phyloP scores from a whole-genome alignment of 64 coral and sea anemone genomes.

The Pocillopora damicornis region DNA sequence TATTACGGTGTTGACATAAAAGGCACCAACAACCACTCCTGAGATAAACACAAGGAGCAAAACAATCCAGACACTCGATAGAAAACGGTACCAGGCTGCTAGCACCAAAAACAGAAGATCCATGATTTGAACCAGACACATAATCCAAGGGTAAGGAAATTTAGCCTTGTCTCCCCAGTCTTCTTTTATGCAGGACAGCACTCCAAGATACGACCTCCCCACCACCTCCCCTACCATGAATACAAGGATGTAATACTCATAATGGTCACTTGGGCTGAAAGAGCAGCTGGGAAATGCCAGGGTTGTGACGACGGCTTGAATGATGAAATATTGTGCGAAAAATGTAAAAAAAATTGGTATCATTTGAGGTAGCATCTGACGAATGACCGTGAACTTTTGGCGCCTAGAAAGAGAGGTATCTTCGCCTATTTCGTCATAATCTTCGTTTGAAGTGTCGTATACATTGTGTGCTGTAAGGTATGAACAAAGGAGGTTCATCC shows the following conservation, averaged over 20 bases:
- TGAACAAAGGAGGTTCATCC: too few species aligned
- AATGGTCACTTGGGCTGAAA: constrained; percentile 77
- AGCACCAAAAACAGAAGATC: constrained; percentile 61
- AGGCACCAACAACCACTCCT: constrained; percentile 45
- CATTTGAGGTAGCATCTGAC: constrained; percentile 28
- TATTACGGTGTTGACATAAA: constrained; percentile 53
- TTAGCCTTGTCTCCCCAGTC: constrained; percentile 36
- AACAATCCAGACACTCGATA: constrained; percentile 36
- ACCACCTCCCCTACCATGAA: constrained; percentile 50
- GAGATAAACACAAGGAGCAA: constrained; percentile 43
- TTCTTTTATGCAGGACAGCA: constrained; percentile 26
- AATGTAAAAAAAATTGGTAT: constrained; percentile 43
- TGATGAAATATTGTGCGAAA: constrained; percentile 60
- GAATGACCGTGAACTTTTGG: constrained; percentile 39
- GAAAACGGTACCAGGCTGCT: constrained; percentile 81
- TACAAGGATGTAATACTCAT: constrained; percentile 65
- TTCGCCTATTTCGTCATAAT: neutral
- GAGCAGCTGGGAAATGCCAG: constrained; percentile 58
- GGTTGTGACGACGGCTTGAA: constrained; percentile 72
- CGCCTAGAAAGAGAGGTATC: constrained; percentile 3
- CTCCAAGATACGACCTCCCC: constrained; percentile 57
- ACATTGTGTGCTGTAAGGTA: too few species aligned
- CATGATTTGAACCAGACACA: constrained; percentile 28
- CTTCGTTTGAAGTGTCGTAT: neutral
- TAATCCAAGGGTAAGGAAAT: constrained; percentile 54